Base-by-base conservation (phyloP, 2,113 vertebrate species). In the Pampusana beccarii region DNA sequence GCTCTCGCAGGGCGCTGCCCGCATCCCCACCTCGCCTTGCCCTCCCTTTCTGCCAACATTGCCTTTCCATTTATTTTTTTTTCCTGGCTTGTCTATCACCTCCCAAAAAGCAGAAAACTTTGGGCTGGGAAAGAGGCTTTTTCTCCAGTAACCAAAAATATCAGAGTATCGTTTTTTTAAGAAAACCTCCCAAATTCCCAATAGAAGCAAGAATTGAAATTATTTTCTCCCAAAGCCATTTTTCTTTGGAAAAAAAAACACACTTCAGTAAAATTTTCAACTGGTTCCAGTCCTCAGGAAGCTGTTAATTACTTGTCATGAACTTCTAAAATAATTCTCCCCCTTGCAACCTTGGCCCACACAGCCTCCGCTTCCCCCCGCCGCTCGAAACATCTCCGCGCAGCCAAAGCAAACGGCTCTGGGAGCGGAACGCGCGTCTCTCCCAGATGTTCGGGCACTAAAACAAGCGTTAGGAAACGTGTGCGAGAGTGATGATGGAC, bases 361-460 rank as follows among this genome's bases (percentile, higher is more conserved):
- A 67, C 54, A n/a, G 31, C 29, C 80, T 85, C 70, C 11, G 26
- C 75, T 57, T 56, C 61, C 58, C 80, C 40, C 57, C 15, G 5
- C 34, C 0, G 33, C 73, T 38, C 9, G 6, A 25, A 80, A 83
- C 4, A 14, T 6, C 67, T 46, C 36, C 2, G 3, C 1, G 13
- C 80, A 61, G 90, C 84, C 95, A 86, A 88, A 82, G 95, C 56
- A 86, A 93, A 93, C 5, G 84, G 10, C 75, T 57, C 88, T 5
- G 66, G 88, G 91, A 86, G 74, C 16, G 3, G 5, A 56, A n/a
- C 61, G 2, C 3, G 38, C 23, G 2, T 40, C 93, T 79, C 71
- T 36, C 93, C 83, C 93, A 91, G 87, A 82, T 79, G 84, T 86
- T 78, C 28, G 8, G 36, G 83, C 61, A n/a, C 15, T 78, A 16